phyloP scores from a whole-genome alignment of 2,113 vertebrate genomes.

The Mustelus asterias region DNA sequence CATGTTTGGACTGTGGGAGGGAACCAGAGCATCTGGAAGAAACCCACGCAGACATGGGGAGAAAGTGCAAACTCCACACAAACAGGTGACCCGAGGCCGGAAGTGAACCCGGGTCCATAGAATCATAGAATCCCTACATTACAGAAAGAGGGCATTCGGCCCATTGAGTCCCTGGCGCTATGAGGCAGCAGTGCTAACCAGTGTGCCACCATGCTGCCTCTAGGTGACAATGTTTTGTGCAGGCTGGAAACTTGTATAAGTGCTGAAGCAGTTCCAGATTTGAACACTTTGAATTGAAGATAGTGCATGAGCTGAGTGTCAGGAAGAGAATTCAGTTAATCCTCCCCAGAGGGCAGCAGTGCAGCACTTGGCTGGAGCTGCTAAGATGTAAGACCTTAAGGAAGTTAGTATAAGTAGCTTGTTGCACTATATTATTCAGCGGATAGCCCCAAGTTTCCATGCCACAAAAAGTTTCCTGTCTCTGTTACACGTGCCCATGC shows the following conservation, averaged over 20 bases:
- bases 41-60: no score
- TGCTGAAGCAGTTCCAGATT: neutral
- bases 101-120: no score
- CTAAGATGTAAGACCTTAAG: neutral
- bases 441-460: neutral
- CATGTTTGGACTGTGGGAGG: no score
- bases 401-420: neutral
- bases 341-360: neutral
- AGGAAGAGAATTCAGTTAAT: neutral
- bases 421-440: neutral
- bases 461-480: neutral
- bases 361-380: neutral
- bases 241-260: neutral
- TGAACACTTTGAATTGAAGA: neutral
- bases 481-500: neutral
- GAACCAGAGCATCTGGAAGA: no score
- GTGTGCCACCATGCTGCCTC: neutral
- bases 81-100: no score
- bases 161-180: no score
- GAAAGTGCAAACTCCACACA: no score
- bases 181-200: no score
- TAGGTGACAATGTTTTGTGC: neutral
- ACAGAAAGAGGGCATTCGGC: no score
- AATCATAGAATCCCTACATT: no score
- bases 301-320: neutral